Evolutionary conservation across 2,113 vertebrate genomes (phyloP).

Genomic region (Neopipo cinnamomea): DNA sequence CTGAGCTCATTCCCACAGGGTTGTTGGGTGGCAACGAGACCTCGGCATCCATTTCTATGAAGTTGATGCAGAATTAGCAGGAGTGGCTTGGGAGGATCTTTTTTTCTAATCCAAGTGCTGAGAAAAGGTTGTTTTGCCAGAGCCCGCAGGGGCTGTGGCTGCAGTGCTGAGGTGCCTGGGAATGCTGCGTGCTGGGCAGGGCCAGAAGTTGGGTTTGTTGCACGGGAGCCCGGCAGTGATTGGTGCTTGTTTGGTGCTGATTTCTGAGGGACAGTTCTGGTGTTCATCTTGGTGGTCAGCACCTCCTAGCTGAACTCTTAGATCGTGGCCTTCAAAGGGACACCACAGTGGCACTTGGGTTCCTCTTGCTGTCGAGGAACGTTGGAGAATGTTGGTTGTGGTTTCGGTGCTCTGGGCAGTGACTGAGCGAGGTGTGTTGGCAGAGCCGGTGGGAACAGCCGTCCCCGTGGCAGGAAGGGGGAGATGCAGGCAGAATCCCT

Average conservation of each 20-base stretch:
- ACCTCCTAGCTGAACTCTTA: neutral
- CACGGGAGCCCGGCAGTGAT: fast-evolving
- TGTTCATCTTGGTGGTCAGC: neutral
- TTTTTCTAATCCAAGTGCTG: neutral
- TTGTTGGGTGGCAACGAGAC: neutral
- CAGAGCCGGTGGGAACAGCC: neutral
- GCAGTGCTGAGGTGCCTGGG: fast-evolving
- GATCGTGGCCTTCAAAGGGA: neutral
- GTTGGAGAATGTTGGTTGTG: neutral
- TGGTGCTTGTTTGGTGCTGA: neutral
- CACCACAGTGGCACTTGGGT: fast-evolving
- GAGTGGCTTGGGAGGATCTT: neutral
- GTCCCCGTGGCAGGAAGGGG: fast-evolving
- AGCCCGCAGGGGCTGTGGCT: neutral
- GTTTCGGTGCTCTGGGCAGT: neutral
- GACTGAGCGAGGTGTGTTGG: neutral
- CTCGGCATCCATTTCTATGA: neutral
- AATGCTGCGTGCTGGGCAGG: neutral
- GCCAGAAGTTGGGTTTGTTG: fast-evolving
- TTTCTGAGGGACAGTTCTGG: neutral
- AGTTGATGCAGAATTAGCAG: neutral
- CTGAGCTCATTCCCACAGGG: too few species aligned
- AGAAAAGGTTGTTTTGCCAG: neutral
- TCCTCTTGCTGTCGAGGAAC: neutral
- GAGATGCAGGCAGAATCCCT: too few species aligned